phyloP scores from a whole-genome alignment of 2,888 invertebrate genomes.

The Drosophila seclusa region DNA sequence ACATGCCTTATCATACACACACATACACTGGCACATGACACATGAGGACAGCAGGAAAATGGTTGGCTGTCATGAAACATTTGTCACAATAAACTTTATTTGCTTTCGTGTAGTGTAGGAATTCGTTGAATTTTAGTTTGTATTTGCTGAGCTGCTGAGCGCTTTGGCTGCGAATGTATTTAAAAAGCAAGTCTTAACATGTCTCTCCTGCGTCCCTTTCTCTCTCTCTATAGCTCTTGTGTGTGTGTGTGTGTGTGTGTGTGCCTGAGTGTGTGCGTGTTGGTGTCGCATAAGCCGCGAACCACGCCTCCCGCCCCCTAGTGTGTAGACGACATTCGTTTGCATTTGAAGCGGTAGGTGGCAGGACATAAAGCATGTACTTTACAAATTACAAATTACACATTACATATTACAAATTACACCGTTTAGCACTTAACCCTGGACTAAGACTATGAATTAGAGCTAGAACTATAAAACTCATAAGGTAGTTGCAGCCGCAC shows the following conservation, averaged over 20 bases:
- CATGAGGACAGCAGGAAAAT: constrained; percentile 53
- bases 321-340: constrained; percentile 66
- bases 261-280: constrained; percentile 55
- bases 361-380: constrained; percentile 70
- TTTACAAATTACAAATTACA: constrained; percentile 61
- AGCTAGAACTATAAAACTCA: constrained; percentile 4
- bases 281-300: constrained; percentile 62
- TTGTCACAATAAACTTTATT: constrained; percentile 81
- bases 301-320: constrained; percentile 2
- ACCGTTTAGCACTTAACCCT: constrained; percentile 35
- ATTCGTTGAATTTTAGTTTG: constrained; percentile 28
- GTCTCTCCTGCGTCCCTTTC: constrained; percentile 41
- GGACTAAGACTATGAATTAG: constrained; percentile 6
- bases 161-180: constrained; percentile 57
- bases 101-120: constrained; percentile 67
- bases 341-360: constrained; percentile 51
- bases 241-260: constrained; percentile 1
- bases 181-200: constrained; percentile 66
- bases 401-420: constrained; percentile 57
- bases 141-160: constrained; percentile 55
- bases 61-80: constrained; percentile 76
- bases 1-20: constrained; percentile 4
- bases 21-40: constrained; percentile 18
- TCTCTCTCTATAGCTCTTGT: background rate
- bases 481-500: constrained; percentile 24